These are phyloP conservation scores for Trichonephila clavata DNA, from an alignment of 1,140 invertebrate genomes.

Conservation along the genomic window DNA sequence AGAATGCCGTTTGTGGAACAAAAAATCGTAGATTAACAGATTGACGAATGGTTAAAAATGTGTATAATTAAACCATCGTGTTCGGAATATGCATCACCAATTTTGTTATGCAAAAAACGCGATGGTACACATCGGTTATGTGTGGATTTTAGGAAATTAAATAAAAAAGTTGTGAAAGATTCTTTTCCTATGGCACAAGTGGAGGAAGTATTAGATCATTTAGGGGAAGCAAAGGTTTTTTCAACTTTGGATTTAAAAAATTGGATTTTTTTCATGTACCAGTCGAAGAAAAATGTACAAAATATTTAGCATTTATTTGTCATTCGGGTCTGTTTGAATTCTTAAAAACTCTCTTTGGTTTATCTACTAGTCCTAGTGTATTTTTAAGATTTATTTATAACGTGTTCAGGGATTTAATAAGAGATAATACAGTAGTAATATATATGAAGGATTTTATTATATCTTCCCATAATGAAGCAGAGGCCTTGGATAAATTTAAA, in stretches of 20 bases:
- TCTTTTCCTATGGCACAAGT: neutral
- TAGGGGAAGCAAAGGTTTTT: neutral
- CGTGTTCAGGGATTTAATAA: slow-evolving; percentile 72
- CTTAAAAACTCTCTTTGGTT: slow-evolving; percentile 27
- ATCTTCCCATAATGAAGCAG: neutral
- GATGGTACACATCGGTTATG: neutral
- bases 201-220: slow-evolving; percentile 4
- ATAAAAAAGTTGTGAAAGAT: slow-evolving; percentile 27
- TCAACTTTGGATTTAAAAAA: slow-evolving; percentile 33
- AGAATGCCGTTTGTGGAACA: neutral
- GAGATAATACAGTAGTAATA: slow-evolving; percentile 46
- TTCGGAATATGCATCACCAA: neutral
- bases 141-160: no score
- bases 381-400: slow-evolving; percentile 79
- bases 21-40: neutral
- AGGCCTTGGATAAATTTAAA: slow-evolving; percentile 67
- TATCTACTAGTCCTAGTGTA: slow-evolving; percentile 17
- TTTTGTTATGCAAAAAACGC: neutral
- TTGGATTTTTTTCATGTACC: neutral
- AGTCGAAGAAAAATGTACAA: no score
- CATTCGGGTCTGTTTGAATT: slow-evolving; percentile 43
- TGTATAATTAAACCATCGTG: neutral
- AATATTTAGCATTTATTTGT: neutral
- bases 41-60: neutral
- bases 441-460: slow-evolving; percentile 79